Base-by-base conservation (phyloP, 2,113 vertebrate genomes). In the Coturnix japonica region DNA sequence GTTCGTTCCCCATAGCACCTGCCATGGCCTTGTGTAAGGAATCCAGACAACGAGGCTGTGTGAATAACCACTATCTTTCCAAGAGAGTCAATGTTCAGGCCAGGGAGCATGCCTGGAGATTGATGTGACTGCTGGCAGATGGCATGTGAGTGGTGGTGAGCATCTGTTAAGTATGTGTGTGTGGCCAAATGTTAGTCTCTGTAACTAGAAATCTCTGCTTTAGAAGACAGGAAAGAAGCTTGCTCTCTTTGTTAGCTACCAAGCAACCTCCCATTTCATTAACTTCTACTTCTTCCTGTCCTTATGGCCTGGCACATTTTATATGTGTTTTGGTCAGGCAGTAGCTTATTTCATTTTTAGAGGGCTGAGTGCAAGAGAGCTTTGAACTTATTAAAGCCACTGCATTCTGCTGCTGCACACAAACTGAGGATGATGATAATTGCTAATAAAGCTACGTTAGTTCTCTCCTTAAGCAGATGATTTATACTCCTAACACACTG, bases 391-490 rank as follows among this genome's bases (percentile, higher is more conserved):
- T 85, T 76, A 87, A 79, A 44, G 67, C 59, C 23, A 35, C 35
- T 82, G 54, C 44, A 53, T 85, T 94, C 54, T 67, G n/a, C n/a
- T 85, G 64, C 75, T 85, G 15, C 49, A 18, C 35, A 85, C 64
- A 64, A 72, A 76, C 53, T 77, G 56, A 77, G 35, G 63, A 54
- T 78, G 17, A 51, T 71, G 44, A 30, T 77, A 77, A 90, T 66
- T 91, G 51, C 77, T 89, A 86, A 87, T 84, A 81, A 81, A 84
- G 65, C 20, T 66, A 83, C 83, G 49, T 71, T 81, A 83, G 54
- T 92, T 86, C 13, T 67, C 21, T 63, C 13, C 41, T 21, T 89
- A 91, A 87, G 54, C 20, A 78, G 41, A 63, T 53, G 35, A 47
- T 66, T 51, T 94, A 28, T 74, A 33, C 26, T 65, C 13, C 51